Evolutionary conservation across 2,113 vertebrate genomes (phyloP), one percentile per base, ranked within the genome.

Genomic region (Scytalopus superciliaris): DNA sequence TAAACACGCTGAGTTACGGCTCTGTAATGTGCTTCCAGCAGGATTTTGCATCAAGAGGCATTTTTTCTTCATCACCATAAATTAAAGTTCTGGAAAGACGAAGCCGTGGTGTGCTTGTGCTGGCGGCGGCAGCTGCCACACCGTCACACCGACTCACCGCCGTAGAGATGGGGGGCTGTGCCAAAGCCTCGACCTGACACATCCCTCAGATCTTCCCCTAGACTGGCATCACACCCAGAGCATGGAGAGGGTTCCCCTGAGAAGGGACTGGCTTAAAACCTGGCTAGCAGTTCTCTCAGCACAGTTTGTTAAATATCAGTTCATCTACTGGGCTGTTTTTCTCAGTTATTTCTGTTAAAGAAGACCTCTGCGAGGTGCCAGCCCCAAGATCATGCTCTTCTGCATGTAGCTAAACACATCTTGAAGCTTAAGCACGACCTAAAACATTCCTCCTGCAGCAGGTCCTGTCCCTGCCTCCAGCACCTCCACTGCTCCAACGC

Each of bases 401-500:
- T 0, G 14, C 10, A 35, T 0, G 1, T 14, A 45, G 77, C 45
- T 82, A 24, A 86, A 37, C 2, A 49, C 28, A 19, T 42, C 87
- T 35, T 39, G 39, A 17, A n/a, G 57, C 25, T 30, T 6, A 19
- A 56, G 56, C 31, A 21, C 0, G 0, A 27, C 47, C 31, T 27
- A 6, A 27, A 63, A 19, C 49, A 19, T 9, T 33, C 49, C 63
- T 76, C 23, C 70, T 45, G 17, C 80, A 23, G 12, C 22, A 5
- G 3, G 63, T 55, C 40, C 28, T n/a, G 42, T 24, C 37, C 72
- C 28, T 30, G 6, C 28, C 52, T 35, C 7, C 59, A 13, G 24
- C 56, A 7, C 3, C 68, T 49, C 39, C 3, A 9, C 66, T 0
- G 55, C 66, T 55, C 60, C 23, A 2, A 3, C 0, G 12, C 23